Evolutionary conservation across 1,140 invertebrate genomes (phyloP), one percentile per base, ranked within the genome.

Genomic region (Antheraea pernyi): DNA sequence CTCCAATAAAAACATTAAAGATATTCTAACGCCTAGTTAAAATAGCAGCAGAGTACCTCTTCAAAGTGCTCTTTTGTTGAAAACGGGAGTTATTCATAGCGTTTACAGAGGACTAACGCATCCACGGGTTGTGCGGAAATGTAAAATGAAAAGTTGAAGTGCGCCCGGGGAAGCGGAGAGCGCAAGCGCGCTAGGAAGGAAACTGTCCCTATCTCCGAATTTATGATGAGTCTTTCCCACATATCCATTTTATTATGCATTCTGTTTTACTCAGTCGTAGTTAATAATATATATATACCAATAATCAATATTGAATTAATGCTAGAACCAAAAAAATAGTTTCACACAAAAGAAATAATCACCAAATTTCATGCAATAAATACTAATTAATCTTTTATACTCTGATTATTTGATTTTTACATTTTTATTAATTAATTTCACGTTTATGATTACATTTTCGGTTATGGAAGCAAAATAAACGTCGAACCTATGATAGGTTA

Each of bases 121-220:
- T 59, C 65, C 48, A 58, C 8, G 10, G 63, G 30, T 37, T 67
- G 53, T 59, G 39, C 66, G 70, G 62, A 68, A 68, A 67, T 68
- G 36, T 59, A 59, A 72, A 72, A 72, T 68, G 67, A 68, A 68
- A 71, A 67, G 65, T 67, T 71, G 46, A 63, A 37, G 13, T 63
- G 69, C 53, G 42, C 48, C 39, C 46, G 11, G 62, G 63, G 30
- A 37, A 68, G 36, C 48, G 36, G 60, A 59, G 39, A 8, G 61
- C 74, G 74, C 74, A 76, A 37, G 69, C 74, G 69, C 48, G 13
- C 19, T 7, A 65, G 74, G 74, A 76, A 76, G 74, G 74, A 76
- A 76, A 59, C 69, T 67, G 74, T 72, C 71, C 69, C 19, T 39
- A 18, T 37, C 22, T 30, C 58, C 53, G 65, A 75, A 73, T 76